Conservation (phyloP, 2,113 vertebrate species). For the Aegotheles bennettii region DNA sequence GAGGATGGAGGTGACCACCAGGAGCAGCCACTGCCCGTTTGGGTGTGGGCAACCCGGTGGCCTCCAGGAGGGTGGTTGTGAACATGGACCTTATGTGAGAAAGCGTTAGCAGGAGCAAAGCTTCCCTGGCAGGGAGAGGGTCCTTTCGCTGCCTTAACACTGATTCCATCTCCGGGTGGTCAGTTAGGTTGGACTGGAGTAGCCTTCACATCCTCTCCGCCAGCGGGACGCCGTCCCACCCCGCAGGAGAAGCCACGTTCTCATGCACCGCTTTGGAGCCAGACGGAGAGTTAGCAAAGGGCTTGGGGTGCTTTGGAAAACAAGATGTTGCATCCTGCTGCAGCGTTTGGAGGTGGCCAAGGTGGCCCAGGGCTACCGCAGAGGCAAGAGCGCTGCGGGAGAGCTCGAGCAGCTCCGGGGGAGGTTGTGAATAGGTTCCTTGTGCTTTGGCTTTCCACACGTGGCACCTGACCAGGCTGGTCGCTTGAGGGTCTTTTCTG, state of each 20-base stretch:
- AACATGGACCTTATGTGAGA: neutral
- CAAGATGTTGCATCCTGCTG: neutral
- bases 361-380: neutral
- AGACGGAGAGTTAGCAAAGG: neutral
- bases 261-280: neutral
- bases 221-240: neutral
- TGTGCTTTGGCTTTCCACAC: neutral
- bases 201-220: neutral
- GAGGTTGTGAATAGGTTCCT: neutral
- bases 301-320: neutral
- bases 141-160: slow-evolving; percentile 62
- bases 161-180: neutral
- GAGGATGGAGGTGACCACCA: no score
- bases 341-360: rapidly evolving
- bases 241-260: neutral
- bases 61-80: neutral
- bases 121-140: neutral
- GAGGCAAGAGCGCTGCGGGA: neutral
- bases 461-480: neutral
- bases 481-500: neutral
- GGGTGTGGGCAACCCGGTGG: neutral
- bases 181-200: slow-evolving; percentile 22
- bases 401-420: neutral
- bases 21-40: no score
- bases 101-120: neutral